phyloP scores from a whole-genome alignment of 1,140 invertebrate species.

The Caenorhabditis remanei region DNA sequence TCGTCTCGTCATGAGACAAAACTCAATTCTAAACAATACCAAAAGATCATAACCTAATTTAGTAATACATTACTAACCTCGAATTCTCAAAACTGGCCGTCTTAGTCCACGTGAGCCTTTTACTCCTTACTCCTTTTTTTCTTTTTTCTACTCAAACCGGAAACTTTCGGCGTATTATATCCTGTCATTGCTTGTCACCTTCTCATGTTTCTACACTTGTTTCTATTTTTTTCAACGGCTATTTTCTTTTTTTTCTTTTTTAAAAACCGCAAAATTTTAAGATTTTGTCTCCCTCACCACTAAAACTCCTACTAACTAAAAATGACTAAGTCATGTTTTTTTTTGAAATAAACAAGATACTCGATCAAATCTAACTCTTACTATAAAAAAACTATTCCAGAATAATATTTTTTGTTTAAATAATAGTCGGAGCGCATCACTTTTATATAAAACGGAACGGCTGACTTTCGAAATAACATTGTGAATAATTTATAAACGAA shows the following conservation, averaged over 20 bases:
- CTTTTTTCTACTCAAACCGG: not conserved
- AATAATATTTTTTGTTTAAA: slow-evolving; percentile 16
- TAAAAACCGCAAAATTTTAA: not conserved
- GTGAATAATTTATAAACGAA: slow-evolving; percentile 14
- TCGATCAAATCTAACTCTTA: slow-evolving; percentile 11
- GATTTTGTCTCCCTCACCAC: no score
- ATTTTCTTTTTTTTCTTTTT: not conserved
- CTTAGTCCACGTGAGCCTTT: no score
- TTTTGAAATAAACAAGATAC: slow-evolving; percentile 34
- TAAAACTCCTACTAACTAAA: no score
- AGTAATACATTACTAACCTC: no score
- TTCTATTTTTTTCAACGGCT: not conserved
- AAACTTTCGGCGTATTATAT: not conserved
- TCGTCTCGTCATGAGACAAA: no score
- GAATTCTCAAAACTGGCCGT: no score
- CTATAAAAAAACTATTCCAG: not conserved
- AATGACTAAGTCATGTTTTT: no score
- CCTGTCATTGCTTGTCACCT: slow-evolving; percentile 48
- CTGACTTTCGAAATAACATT: slow-evolving; percentile 11
- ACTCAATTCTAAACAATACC: no score
- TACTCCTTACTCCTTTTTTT: no score
- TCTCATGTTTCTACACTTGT: slow-evolving; percentile 27
- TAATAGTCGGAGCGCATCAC: not conserved
- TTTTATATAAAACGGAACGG: slow-evolving; percentile 2
- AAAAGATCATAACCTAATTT: not conserved